Percentiles rank a stretch among this genome's conserved stretches.
Conservation (phyloP, 2,888 invertebrate species). For the Anodontia alba region DNA sequence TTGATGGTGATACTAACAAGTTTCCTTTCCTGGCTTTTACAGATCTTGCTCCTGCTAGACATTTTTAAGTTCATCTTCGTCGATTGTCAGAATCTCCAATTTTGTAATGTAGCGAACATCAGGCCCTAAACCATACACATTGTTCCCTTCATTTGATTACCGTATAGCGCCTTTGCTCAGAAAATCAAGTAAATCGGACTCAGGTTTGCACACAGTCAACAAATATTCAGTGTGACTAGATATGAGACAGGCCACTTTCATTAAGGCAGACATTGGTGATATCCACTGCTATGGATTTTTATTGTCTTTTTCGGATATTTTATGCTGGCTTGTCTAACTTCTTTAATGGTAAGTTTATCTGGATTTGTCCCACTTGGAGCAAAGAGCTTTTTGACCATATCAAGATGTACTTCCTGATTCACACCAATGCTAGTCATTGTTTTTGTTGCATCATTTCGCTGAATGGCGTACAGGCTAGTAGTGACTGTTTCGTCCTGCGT, state of each 20-base stretch:
- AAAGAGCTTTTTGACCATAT: not conserved
- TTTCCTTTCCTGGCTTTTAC: not conserved
- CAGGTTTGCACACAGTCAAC: not conserved
- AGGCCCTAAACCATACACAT: not conserved
- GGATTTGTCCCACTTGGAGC: too few relatives aligned
- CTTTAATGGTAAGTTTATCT: not conserved
- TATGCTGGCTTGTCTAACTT: not conserved
- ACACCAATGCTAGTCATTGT: not conserved
- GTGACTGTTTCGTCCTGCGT: not conserved
- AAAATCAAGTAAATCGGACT: slow-evolving; percentile 2
- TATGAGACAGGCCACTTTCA: not conserved
- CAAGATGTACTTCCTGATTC: not conserved
- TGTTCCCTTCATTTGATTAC: not conserved
- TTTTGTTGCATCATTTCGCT: not conserved
- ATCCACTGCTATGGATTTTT: not conserved
- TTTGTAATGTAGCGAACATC: not conserved
- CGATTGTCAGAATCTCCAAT: not conserved
- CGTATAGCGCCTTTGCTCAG: not conserved
- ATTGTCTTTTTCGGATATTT: not conserved
- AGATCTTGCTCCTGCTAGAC: not conserved
- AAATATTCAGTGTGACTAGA: not conserved
- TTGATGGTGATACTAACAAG: not conserved
- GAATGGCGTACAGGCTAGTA: not conserved
- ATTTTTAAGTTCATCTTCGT: not conserved
- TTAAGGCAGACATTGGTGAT: not conserved